Base-by-base conservation (phyloP, 1,140 invertebrate genomes). In the Drosophila littoralis region DNA sequence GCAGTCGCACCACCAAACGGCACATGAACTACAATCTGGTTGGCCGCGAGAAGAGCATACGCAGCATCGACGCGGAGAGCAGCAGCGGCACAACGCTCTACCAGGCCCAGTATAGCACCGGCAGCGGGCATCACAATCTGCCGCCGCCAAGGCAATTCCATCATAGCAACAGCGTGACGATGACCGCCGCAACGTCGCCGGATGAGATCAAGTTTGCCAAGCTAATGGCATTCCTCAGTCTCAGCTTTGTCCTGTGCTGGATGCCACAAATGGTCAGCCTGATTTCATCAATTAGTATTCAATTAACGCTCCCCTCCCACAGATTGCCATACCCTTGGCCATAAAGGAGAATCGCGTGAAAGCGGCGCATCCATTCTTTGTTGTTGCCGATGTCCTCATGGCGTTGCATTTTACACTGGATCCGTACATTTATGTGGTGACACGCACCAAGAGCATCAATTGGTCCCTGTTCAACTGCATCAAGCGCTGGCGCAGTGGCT, bases 211-310 rank as follows among this genome's bases (percentile, higher is more conserved):
- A 96, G 45, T 97, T 97, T 92, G 96, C 96, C 45, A 94, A 95
- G 75, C 93, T 97, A 2, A 97, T 97, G 97, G 95, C 95, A 0
- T 94, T 96, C 6, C 93, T 97, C 1, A 97, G 96, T 48, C 94
- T 97, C 45, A 95, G 96, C 3, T 97, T 97, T 81, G 95, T 97
- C 51, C 93, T 96, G 1, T 97, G 96, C 85, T 97, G 97, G 97
- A 94, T 97, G 93, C 97, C 97, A 2, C 96, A 97, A 92, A 95
- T 97, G 96, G 97, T 97, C 90, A 94, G 93, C 48, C 6, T 3
- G 15, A 17, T 10, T 8, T 35, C 6, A 33, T 51, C 10, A 7
- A 5, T 10, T 10, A 15, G 7, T 15, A 36, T 52, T 52, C 7
- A 5, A 13, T n/a, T 35, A 35, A 67, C 10, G n/a, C 50, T 60